Conservation (phyloP, 2,888 invertebrate genomes). For the Hartigia nigra region DNA sequence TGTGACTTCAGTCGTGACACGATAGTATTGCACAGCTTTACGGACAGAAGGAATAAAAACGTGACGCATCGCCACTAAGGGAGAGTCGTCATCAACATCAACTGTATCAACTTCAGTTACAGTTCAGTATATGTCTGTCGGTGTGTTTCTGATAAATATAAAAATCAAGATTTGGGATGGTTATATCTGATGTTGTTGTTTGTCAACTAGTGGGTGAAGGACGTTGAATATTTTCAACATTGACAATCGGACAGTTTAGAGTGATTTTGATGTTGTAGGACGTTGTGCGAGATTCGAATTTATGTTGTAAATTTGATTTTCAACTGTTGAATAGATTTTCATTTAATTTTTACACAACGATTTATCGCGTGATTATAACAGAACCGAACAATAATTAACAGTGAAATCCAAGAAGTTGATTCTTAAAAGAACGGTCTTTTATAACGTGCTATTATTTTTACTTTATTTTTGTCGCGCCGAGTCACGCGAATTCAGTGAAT, state of each 20-base stretch:
- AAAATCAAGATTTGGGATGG: neutral
- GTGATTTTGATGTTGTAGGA: neutral
- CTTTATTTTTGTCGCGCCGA: neutral
- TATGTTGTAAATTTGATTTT: neutral
- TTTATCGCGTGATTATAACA: neutral
- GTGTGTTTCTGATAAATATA: neutral
- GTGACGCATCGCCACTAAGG: neutral
- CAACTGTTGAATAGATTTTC: neutral
- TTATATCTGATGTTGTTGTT: neutral
- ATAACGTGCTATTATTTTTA: neutral
- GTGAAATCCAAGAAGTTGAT: neutral
- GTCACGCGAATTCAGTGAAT: neutral
- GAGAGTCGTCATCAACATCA: neutral
- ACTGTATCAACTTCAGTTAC: neutral
- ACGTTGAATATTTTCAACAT: neutral
- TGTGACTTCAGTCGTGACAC: neutral
- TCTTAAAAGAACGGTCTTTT: neutral
- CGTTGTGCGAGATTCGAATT: neutral
- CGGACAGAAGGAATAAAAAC: neutral
- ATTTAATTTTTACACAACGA: neutral
- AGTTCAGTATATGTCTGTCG: neutral
- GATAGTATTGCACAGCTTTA: neutral
- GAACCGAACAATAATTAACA: neutral
- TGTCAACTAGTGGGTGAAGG: neutral
- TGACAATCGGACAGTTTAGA: neutral